Conservation (phyloP, 2,888 invertebrate species). For the Peribatodes rhomboidaria region DNA sequence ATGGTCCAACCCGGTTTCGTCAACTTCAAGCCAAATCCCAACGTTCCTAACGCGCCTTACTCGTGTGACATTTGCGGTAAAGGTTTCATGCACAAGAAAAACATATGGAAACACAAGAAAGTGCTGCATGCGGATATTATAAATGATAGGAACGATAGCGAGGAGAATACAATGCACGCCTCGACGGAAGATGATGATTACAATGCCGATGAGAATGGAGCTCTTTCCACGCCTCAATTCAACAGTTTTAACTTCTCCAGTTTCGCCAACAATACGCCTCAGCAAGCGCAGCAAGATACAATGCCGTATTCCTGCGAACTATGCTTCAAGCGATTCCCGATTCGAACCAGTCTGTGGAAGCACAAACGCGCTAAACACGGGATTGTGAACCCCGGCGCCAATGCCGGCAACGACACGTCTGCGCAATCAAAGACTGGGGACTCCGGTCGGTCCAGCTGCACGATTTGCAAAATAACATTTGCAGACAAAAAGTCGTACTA, state of each 20-base stretch:
- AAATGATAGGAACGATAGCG: conserved; percentile 79
- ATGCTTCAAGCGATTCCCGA: conserved; percentile 80
- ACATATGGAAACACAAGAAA: conserved; percentile 85
- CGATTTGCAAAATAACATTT: conserved; percentile 88
- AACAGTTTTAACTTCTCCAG: conserved; percentile 81
- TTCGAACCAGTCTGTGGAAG: conserved; percentile 80
- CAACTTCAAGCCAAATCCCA: conserved; percentile 72
- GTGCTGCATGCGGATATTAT: conserved; percentile 82
- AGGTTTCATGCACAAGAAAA: conserved; percentile 85
- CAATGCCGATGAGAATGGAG: conserved; percentile 78
- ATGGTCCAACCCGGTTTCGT: conserved; percentile 70
- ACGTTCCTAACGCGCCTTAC: conserved; percentile 83
- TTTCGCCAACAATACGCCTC: conserved; percentile 61
- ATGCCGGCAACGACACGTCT: conserved; percentile 58
- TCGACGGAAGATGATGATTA: conserved; percentile 84
- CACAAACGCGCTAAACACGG: conserved; percentile 85
- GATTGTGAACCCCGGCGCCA: conserved; percentile 68
- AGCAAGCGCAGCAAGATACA: conserved; percentile 53
- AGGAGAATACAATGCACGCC: conserved; percentile 83
- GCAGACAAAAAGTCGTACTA: conserved; percentile 87
- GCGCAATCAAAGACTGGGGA: conserved; percentile 54
- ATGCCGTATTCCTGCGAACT: conserved; percentile 78
- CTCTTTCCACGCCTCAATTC: conserved; percentile 81
- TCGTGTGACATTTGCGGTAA: conserved; percentile 89
- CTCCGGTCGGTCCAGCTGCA: conserved; percentile 83